These are phyloP conservation scores for Chironomus striatipennis DNA, from an alignment of 1,140 invertebrate genomes.

Conservation along the genomic window DNA sequence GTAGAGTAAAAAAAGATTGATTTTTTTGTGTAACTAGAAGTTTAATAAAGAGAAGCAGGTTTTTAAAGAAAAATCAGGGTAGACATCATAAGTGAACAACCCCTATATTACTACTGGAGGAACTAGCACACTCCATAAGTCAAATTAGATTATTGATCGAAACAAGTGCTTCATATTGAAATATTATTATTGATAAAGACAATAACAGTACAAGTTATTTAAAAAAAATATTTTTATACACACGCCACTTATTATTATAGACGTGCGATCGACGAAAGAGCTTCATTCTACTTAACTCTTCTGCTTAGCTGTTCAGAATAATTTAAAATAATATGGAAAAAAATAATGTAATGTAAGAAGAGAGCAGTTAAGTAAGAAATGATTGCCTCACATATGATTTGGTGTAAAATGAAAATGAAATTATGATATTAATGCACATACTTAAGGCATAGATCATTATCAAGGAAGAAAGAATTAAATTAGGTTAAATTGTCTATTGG, in stretches of 20 bases:
- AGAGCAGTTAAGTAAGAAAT: background rate
- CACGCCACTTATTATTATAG: background rate
- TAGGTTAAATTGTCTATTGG: background rate
- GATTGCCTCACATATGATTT: background rate
- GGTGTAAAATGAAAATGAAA: slow-evolving; percentile 1
- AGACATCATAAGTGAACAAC: too few species aligned
- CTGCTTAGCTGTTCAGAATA: background rate
- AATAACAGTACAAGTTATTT: background rate
- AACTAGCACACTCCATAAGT: too few species aligned
- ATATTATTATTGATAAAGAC: background rate
- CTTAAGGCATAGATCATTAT: background rate
- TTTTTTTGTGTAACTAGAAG: too few species aligned
- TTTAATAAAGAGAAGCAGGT: too few species aligned
- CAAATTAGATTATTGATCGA: too few species aligned
- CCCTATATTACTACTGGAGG: too few species aligned
- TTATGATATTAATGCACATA: background rate
- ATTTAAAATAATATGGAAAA: too few species aligned
- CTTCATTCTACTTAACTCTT: background rate
- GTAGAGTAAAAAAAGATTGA: too few species aligned
- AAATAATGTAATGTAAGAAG: background rate
- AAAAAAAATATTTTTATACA: background rate
- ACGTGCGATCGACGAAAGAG: background rate
- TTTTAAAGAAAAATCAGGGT: too few species aligned
- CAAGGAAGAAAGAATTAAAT: background rate
- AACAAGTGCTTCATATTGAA: too few species aligned